phyloP scores from a whole-genome alignment of 2,797 vertebrate species.

The Lindbergichthys nudifrons region DNA sequence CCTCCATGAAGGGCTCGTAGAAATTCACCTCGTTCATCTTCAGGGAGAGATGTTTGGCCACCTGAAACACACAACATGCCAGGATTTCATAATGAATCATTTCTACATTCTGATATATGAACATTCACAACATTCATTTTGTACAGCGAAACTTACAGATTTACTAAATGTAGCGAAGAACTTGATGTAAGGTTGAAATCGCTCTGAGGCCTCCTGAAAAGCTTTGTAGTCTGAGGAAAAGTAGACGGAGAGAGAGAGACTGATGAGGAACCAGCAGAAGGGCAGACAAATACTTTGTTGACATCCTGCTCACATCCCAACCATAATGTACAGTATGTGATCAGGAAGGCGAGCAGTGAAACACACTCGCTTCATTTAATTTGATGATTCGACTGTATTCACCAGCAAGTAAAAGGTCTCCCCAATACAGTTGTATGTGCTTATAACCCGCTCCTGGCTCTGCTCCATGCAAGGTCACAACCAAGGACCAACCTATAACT shows the following conservation, averaged over 20 bases:
- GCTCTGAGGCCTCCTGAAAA: slow-evolving; percentile 94
- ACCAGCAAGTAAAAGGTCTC: slow-evolving; percentile 45
- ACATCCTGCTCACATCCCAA: slow-evolving; percentile 31
- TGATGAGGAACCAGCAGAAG: slow-evolving; percentile 3
- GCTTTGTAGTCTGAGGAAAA: slow-evolving; percentile 91
- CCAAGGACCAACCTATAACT: slow-evolving; percentile 61
- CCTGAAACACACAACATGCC: slow-evolving; percentile 76
- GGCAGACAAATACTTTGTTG: slow-evolving; percentile 3
- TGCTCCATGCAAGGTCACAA: slow-evolving; percentile 70
- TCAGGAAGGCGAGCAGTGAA: slow-evolving; percentile 30
- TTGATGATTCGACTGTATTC: slow-evolving; percentile 45
- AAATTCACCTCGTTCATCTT: slow-evolving; percentile 98
- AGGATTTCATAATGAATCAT: no score
- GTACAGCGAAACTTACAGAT: slow-evolving; percentile 85
- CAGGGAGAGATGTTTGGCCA: slow-evolving; percentile 95
- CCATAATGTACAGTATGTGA: slow-evolving; percentile 34
- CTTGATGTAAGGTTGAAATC: slow-evolving; percentile 95
- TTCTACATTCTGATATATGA: not conserved
- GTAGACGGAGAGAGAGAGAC: not conserved
- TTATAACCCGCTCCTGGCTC: slow-evolving; percentile 43
- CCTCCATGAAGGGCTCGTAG: slow-evolving; percentile 98
- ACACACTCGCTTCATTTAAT: slow-evolving; percentile 49
- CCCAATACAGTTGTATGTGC: slow-evolving; percentile 50
- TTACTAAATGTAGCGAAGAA: slow-evolving; percentile 98
- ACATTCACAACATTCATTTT: not conserved